Evolutionary conservation across 2,113 vertebrate species (phyloP).

Genomic region (Hippotragus niger): DNA sequence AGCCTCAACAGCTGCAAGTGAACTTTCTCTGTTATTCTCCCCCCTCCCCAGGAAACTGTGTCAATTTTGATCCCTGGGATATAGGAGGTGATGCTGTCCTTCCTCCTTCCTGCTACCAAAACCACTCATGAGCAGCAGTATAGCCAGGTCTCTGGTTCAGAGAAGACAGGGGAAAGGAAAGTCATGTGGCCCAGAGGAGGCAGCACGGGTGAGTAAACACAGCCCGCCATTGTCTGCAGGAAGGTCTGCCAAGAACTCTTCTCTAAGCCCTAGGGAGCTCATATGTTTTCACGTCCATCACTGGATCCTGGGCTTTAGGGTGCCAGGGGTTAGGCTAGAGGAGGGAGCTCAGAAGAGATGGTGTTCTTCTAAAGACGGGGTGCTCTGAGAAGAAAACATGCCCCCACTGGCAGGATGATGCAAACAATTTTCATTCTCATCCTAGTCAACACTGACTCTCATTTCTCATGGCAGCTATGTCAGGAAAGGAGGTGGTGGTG

Average conservation of each 20-base stretch:
- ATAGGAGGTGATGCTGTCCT: neutral
- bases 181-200: neutral
- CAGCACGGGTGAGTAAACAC: neutral
- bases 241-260: conserved; percentile 40
- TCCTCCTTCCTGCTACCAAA: neutral
- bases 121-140: neutral
- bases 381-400: neutral
- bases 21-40: neutral
- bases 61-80: neutral
- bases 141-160: neutral
- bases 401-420: neutral
- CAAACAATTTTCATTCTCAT: neutral
- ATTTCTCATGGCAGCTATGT: neutral
- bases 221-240: neutral
- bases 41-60: rapidly evolving
- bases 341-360: conserved; percentile 14
- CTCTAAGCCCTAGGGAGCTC: conserved; percentile 5
- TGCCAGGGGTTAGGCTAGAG: conserved; percentile 47
- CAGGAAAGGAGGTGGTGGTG: neutral
- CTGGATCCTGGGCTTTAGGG: conserved; percentile 30
- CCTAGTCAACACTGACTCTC: neutral
- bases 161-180: neutral
- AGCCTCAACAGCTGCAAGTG: neutral
- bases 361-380: conserved; percentile 37
- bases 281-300: neutral